phyloP scores from a whole-genome alignment of 1,140 invertebrate species.

The Physella acuta region DNA sequence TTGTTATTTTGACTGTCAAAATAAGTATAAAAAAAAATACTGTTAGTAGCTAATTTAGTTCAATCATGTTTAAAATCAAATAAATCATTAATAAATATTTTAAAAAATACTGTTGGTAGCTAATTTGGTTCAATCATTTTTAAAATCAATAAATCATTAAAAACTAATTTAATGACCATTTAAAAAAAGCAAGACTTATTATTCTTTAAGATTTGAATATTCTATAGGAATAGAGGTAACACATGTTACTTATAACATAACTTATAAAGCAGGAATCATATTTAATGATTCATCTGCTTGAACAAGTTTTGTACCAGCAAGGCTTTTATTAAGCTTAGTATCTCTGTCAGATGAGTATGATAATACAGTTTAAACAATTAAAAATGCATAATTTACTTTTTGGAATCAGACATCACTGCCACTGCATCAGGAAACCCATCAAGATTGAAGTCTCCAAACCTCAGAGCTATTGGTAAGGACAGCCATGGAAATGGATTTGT shows the following conservation, averaged over 20 bases:
- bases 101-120: background rate
- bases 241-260: no score
- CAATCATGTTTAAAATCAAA: background rate
- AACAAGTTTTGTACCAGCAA: background rate
- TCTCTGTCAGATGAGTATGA: background rate
- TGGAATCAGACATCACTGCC: conserved; percentile 63
- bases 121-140: background rate
- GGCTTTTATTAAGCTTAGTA: background rate
- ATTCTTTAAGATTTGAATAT: no score
- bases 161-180: no score
- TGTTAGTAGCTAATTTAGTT: background rate
- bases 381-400: background rate
- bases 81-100: background rate
- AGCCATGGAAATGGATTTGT: conserved; percentile 24
- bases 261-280: background rate
- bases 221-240: no score
- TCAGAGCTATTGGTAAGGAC: conserved; percentile 58
- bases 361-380: background rate
- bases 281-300: background rate
- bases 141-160: background rate
- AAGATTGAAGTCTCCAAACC: conserved; percentile 91
- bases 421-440: conserved; percentile 94
- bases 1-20: conserved; percentile 61
- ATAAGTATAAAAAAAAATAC: no score
- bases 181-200: no score